Evolutionary conservation across 2,888 invertebrate species (phyloP).

Genomic region (Dicycla oo): DNA sequence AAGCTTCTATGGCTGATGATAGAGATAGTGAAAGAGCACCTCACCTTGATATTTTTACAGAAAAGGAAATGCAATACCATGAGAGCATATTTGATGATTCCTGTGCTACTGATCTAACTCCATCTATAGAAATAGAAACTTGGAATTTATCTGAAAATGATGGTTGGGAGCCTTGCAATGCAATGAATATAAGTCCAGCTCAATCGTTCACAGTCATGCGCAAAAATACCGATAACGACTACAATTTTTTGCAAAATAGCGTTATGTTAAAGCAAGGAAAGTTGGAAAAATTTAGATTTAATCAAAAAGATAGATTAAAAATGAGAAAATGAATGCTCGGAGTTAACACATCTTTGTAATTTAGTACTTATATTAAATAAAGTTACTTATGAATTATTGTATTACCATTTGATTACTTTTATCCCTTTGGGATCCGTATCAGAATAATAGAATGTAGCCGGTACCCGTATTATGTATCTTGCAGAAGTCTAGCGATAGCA

Average conservation of each 20-base stretch:
- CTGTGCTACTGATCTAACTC: slow-evolving; percentile 60
- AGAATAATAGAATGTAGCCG: neutral
- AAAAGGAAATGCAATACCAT: slow-evolving; percentile 26
- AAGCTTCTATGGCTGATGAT: slow-evolving; percentile 1
- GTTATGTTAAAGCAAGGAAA: slow-evolving; percentile 55
- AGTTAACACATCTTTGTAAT: neutral
- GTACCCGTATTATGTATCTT: too few species aligned
- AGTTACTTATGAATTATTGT: slow-evolving; percentile 7
- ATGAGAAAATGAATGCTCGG: slow-evolving; percentile 53
- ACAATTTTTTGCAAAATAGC: slow-evolving; percentile 29
- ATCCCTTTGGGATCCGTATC: too few species aligned
- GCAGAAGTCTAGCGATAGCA: too few species aligned
- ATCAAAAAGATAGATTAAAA: slow-evolving; percentile 72
- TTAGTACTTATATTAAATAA: slow-evolving; percentile 22
- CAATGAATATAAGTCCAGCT: slow-evolving; percentile 40
- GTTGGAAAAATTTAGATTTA: slow-evolving; percentile 77
- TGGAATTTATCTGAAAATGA: slow-evolving; percentile 75
- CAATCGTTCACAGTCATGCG: slow-evolving; percentile 66
- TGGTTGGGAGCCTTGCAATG: slow-evolving; percentile 23
- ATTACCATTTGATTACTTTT: neutral
- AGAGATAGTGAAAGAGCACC: neutral
- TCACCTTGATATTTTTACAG: slow-evolving; percentile 1
- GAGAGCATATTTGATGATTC: slow-evolving; percentile 64
- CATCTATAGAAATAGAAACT: slow-evolving; percentile 77
- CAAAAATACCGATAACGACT: slow-evolving; percentile 52